Evolutionary conservation across 2,113 vertebrate species (phyloP), one percentile per base, ranked within the genome.

Genomic region (Carlito syrichta): DNA sequence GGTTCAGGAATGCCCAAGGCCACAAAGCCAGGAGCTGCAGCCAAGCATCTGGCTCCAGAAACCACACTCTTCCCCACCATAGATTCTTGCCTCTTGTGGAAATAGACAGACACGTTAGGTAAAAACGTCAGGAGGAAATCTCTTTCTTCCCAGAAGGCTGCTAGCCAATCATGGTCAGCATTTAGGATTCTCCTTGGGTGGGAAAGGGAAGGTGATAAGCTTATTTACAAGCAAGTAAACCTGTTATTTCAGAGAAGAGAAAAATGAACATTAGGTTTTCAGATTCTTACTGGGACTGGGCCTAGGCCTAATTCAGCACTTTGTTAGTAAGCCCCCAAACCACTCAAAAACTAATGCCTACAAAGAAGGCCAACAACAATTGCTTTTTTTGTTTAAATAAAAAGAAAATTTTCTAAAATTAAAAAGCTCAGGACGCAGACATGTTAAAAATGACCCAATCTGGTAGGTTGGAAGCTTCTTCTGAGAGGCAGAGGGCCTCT

Each of bases 291-390:
- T 97, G 97, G 96, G 98, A 98, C 95, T 87, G 97, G 83, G 96
- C 97, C 95, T 98, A 91, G 87, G 98, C 96, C n/a, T n/a, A n/a
- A n/a, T 91, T 97, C 89, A 98, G 95, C 71, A 87, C 87, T 91
- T 97, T 89, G 96, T 96, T 95, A 96, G 0, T 48, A 96, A 97
- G 96, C 97, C 97, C 98, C 98, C 98, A 98, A 98, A 98, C 78
- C 83, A 98, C 97, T 98, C 89, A 74, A 96, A 98, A 96, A 91
- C 95, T 96, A 94, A 98, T n/a, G 79, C 97, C 96, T 98, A 96
- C 84, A 86, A 79, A 97, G 96, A 77, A 84, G 91, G 97, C 98
- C 98, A 98, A 98, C 89, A 86, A 97, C 86, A 71, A 95, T 60
- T 94, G 95, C 94, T 79, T 91, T 81, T 97, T 96, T 96, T 97